Base-by-base conservation (phyloP, 2,888 invertebrate genomes). In the Pollenia angustigena region DNA sequence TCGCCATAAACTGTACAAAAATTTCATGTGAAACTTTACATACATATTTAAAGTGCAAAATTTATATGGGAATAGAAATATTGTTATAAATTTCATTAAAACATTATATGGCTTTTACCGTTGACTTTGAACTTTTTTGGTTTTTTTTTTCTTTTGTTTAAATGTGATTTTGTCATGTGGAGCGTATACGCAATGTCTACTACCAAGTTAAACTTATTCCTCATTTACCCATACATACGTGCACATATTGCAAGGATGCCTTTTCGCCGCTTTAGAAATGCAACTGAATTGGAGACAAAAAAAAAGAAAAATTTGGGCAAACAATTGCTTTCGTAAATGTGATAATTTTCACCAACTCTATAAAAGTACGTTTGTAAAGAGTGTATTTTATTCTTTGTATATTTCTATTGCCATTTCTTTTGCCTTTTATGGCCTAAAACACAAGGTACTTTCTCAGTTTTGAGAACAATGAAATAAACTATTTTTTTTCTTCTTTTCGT, bases 61-160 rank as follows among this genome's bases (percentile, higher is more conserved):
- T 72, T 64, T 72, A 32, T 80, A 81, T 56, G 54, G 16, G 46
- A 80, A 64, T 72, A 64, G 62, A 64, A 46, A 54, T 54, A 32
- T 68, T 52, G 60, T n/a, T 71, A 71, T 76, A 74, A 79, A 76
- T 76, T 87, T 81, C 18, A 56, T 52, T 42, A 74, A 76, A 87
- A 87, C 87, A 87, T 74, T 87, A 74, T 81, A 84, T 81, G 54
- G 84, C 87, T 87, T 87, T 87, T 87, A 87, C 83, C 81, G 88
- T 84, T 89, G 88, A 88, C 89, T 89, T 88, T 89, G 89, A 89
- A 89, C 88, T 88, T 81, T 88, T 18, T 58, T 16, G 10, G 52
- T 7, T 56, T 48, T 66, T 56, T 4, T 48, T 40, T 50, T 18
- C 68, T 42, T 58, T 40, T 50, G 48, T 62, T 76, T 71, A 11